These are phyloP conservation scores for Charanyca ferruginea DNA, from an alignment of 2,888 invertebrate species.

Conservation along the genomic window DNA sequence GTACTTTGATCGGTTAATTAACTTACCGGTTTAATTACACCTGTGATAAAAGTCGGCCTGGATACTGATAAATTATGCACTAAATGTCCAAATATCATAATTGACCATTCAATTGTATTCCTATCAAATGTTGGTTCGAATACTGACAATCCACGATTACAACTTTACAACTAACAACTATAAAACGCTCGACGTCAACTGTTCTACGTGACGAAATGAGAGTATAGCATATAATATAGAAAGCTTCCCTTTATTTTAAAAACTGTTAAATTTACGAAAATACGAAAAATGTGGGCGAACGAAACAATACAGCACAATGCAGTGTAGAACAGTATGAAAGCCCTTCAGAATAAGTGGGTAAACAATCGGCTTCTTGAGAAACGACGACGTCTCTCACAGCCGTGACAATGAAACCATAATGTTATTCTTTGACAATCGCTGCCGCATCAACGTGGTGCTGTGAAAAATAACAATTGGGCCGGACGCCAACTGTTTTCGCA, in stretches of 20 bases:
- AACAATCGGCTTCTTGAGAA: slow-evolving; percentile 56
- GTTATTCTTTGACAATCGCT: slow-evolving; percentile 66
- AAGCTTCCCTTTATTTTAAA: not conserved
- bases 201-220: too few species aligned
- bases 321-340: slow-evolving; percentile 21
- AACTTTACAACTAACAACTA: too few species aligned
- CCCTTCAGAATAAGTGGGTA: slow-evolving; percentile 40
- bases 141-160: not conserved
- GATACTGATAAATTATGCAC: not conserved
- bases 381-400: slow-evolving; percentile 45
- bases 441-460: slow-evolving; percentile 62
- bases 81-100: not conserved
- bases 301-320: slow-evolving; percentile 9
- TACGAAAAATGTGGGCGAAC: slow-evolving; percentile 13
- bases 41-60: not conserved
- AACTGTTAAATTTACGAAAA: not conserved
- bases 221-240: not conserved
- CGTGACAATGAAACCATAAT: slow-evolving; percentile 63
- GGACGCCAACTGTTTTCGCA: slow-evolving; percentile 75
- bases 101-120: not conserved
- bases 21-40: not conserved
- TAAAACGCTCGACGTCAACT: too few species aligned
- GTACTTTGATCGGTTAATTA: not conserved
- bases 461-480: slow-evolving; percentile 76
- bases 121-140: too few species aligned